Evolutionary conservation across 2,888 invertebrate species (phyloP), one percentile per base, ranked within the genome.

Genomic region (Falcaria lacertinaria): DNA sequence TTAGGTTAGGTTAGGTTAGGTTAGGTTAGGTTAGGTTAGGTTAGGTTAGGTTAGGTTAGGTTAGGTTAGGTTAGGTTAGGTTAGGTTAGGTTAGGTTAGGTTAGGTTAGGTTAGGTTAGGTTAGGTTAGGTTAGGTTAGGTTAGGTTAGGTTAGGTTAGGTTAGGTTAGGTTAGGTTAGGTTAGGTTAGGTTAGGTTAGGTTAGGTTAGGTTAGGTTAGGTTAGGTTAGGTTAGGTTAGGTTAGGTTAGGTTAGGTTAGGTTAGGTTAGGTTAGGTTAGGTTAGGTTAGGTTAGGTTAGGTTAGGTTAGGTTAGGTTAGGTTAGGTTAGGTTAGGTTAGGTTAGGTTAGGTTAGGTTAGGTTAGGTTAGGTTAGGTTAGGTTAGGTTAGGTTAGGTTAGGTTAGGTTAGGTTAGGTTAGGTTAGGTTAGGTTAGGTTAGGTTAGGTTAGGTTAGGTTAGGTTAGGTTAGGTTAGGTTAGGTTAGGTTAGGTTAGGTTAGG

Each of bases 131-230:
- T 37, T 41, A 37, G 41, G 40, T 37, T 44, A 44, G 40, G 40
- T 41, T 37, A 37, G 36, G 44, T 43, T 43, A 43, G 43, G 43
- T 43, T 39, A 36, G 36, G 36, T 36, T 39, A 28, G 34, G 44
- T 44, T 44, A 44, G 43, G 43, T 44, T 39, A 44, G 43, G 39
- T 44, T 44, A 41, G 40, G 44, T 44, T 44, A 44, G 44, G 44
- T 44, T 44, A 44, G 44, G 40, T 44, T 44, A 41, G 40, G 44
- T 44, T 44, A 44, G 44, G 44, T 44, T 44, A 44, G 44, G 40
- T 44, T 44, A 41, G 40, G 44, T 44, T 44, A 44, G 44, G 44
- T 44, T 44, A 41, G 41, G 40, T 44, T 44, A 41, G 40, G 44
- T 44, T 44, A 44, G 44, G 44, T 44, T 44, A 43, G 43, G 39